Percentiles rank a stretch among this genome's conserved stretches.
Evolutionary conservation across 2,888 invertebrate species (phyloP).

Genomic region (Rhingia campestris): DNA sequence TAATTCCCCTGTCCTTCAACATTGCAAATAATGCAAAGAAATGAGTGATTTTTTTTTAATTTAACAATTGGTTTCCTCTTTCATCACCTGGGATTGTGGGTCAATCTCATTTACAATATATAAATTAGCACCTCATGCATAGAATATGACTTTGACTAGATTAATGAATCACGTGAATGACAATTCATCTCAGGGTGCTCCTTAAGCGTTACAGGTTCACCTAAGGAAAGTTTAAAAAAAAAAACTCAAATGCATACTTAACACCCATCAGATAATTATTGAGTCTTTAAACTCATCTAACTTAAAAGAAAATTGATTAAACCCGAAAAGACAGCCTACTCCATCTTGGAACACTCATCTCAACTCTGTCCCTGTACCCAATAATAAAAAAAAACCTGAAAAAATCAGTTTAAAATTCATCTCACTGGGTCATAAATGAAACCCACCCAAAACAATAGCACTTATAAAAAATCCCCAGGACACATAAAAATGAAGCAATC

Average conservation of each 20-base stretch:
- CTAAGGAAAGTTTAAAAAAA: too few relatives aligned
- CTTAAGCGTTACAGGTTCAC: too few relatives aligned
- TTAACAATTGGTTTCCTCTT: conserved; percentile 2
- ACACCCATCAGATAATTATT: too few relatives aligned
- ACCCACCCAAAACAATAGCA: conserved; percentile 19
- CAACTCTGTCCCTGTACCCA: conserved; percentile 6
- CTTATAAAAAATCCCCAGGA: conserved; percentile 15
- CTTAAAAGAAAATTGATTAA: too few relatives aligned
- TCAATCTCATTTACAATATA: background rate
- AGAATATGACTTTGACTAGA: background rate
- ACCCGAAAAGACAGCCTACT: too few relatives aligned
- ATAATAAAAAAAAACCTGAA: conserved; percentile 46
- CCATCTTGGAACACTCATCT: background rate
- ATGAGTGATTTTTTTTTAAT: conserved; percentile 25
- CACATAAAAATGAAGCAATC: conserved; percentile 22
- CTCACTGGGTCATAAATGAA: conserved; percentile 55
- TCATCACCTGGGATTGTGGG: background rate
- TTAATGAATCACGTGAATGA: background rate
- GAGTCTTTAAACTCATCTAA: too few relatives aligned
- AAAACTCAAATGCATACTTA: too few relatives aligned
- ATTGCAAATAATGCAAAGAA: conserved; percentile 40
- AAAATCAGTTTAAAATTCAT: conserved; percentile 59
- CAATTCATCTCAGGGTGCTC: too few relatives aligned
- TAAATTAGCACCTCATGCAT: background rate
- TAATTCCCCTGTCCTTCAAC: conserved; percentile 30